Evolutionary conservation across 2,888 invertebrate genomes (phyloP), one percentile per base, ranked within the genome.

Genomic region (Lycia hirtaria): DNA sequence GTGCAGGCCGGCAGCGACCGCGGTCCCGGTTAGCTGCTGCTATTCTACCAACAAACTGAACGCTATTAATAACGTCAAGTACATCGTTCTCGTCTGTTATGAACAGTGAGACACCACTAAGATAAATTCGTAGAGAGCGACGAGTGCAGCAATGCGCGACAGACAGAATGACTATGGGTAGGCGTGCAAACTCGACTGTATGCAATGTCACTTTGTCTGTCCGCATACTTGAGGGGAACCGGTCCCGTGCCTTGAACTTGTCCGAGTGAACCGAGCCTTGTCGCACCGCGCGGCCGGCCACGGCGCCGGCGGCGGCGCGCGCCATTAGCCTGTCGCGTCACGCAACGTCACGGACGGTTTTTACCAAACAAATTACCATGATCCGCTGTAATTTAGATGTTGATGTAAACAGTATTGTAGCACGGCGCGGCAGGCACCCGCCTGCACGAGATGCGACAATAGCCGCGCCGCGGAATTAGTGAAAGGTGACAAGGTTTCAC

Each of bases 211-310:
- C 10, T 19, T 4, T 12, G 37, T 20, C 37, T 20, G 37, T 10
- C 24, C 22, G 24, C 20, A 26, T 26, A 10, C 19, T 14, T 4
- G 15, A 3, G 37, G 20, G 15, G 43, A 41, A 55, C 55, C 55
- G 55, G 55, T 49, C 47, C 30, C 43, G 55, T 48, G 55, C 55
- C 55, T 48, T 56, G 55, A 56, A 56, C 49, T 56, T 49, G 44
- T 30, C 49, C 49, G 43, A 14, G 37, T 40, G 47, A 40, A 45
- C 47, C 20, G 15, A 22, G 28, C 9, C 12, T n/a, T 32, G 12
- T 12, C 6, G n/a, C 32, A 28, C 24, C 26, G 2, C n/a, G 19
- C 47, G 4, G 15, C 19, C 15, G 22, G 37, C 12, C 17, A 12
- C 20, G 32, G 6, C 19, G 9, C 14, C 35, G 26, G 10, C 7